Evolutionary conservation across 2,797 vertebrate species (phyloP), one percentile per base, ranked within the genome.

Genomic region (Spheniscus humboldti): DNA sequence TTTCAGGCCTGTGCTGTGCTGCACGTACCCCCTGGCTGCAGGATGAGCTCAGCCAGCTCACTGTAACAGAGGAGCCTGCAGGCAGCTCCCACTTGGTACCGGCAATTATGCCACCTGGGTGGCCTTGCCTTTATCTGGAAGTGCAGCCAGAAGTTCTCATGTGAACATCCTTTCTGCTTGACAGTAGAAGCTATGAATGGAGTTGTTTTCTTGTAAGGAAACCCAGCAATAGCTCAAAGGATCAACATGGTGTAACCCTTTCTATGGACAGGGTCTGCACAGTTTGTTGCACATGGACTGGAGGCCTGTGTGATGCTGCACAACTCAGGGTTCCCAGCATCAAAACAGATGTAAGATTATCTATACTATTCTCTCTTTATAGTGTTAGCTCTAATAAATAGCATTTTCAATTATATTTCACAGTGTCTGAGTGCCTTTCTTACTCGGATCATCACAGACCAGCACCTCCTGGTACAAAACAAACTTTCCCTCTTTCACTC

Each of bases 221-320:
- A 78, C 37, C 13, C 41, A 89, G 19, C 35, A 69, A 43, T 3
- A 67, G 30, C 45, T 71, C 3, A 0, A 66, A 19, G 6, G n/a
- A 64, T 17, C 33, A 80, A 56, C 7, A 62, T 0, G 4, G 13
- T 11, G 35, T 47, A 81, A 59, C 11, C 12, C 5, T 45, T 56
- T 56, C 74, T 43, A 22, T 1, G 35, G 47, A 62, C 1, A 2
- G 10, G 12, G 19, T 56, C 47, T 63, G 67, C 47, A 77, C 4
- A 13, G 30, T 18, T 10, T 8, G 4, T 10, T 78, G 62, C 23
- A 63, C 3, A 0, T 0, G 2, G 24, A 50, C 30, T 37, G 2
- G 27, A 84, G 11, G 23, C 25, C 31, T 78, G 8, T 39, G 64
- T 33, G 18, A n/a, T 30, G 18, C 59, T 39, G 30, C 71, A 76